Conservation (phyloP, 2,113 vertebrate genomes). For the Zosterops lateralis region DNA sequence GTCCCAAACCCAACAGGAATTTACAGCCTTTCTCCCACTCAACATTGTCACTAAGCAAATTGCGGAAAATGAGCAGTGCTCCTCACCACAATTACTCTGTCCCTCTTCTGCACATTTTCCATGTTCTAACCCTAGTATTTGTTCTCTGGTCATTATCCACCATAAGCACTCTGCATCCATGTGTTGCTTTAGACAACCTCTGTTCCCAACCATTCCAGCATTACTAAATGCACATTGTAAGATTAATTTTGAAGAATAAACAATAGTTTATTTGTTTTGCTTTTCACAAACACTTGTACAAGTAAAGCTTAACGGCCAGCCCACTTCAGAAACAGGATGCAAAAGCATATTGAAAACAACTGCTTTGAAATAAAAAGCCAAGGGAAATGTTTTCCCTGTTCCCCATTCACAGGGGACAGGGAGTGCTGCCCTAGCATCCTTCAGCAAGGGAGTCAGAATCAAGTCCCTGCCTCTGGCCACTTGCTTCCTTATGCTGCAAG, state of each 20-base stretch:
- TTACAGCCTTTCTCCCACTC: neutral
- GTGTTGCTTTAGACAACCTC: neutral
- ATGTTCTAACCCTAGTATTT: neutral
- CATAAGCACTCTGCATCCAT: neutral
- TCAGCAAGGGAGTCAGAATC: neutral
- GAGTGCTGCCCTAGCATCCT: neutral
- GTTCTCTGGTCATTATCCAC: neutral
- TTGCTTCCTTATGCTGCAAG: neutral
- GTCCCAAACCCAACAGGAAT: conserved; percentile 43
- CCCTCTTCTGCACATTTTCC: neutral
- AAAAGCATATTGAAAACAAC: neutral
- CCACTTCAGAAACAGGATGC: neutral
- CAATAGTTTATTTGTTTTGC: neutral
- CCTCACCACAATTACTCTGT: neutral
- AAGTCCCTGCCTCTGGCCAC: neutral
- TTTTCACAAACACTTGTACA: neutral
- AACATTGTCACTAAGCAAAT: neutral
- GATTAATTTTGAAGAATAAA: neutral
- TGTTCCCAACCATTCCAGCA: neutral
- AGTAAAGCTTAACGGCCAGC: neutral
- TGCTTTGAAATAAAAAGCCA: neutral
- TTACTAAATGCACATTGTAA: neutral
- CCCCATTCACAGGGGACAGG: neutral
- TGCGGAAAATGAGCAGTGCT: neutral
- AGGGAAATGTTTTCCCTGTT: neutral